These are phyloP conservation scores for Lagopus muta DNA, from an alignment of 2,113 vertebrate species.

Conservation along the genomic window DNA sequence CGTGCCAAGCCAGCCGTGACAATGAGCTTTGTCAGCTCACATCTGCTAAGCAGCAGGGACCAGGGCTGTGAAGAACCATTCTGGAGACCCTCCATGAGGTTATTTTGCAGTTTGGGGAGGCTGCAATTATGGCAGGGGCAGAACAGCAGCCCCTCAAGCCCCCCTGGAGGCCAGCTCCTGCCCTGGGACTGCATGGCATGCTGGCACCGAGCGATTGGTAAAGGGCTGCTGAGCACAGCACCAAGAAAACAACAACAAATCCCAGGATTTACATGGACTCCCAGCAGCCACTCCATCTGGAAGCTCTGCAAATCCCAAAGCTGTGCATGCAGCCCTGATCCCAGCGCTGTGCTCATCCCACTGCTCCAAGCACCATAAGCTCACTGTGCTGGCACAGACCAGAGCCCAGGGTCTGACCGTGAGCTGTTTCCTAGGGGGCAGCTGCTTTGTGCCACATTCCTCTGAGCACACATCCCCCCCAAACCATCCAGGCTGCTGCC, in stretches of 20 bases:
- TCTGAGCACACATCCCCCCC: too few species aligned
- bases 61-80: background rate
- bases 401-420: too few species aligned
- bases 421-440: too few species aligned
- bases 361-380: background rate
- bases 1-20: background rate
- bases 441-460: too few species aligned
- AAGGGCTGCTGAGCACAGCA: rapidly evolving
- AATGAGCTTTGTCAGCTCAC: background rate
- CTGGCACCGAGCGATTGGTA: background rate
- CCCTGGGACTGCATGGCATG: background rate
- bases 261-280: background rate
- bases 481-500: too few species aligned
- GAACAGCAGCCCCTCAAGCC: too few species aligned
- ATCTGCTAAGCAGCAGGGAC: background rate
- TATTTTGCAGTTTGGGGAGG: background rate
- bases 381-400: background rate
- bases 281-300: background rate
- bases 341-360: background rate
- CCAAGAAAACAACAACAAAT: background rate
- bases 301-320: background rate
- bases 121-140: background rate
- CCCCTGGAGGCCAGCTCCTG: background rate
- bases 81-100: rapidly evolving
- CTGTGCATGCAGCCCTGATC: background rate